Evolutionary conservation across 2,113 vertebrate genomes (phyloP), one percentile per base, ranked within the genome.

Genomic region (Sialia sialis): DNA sequence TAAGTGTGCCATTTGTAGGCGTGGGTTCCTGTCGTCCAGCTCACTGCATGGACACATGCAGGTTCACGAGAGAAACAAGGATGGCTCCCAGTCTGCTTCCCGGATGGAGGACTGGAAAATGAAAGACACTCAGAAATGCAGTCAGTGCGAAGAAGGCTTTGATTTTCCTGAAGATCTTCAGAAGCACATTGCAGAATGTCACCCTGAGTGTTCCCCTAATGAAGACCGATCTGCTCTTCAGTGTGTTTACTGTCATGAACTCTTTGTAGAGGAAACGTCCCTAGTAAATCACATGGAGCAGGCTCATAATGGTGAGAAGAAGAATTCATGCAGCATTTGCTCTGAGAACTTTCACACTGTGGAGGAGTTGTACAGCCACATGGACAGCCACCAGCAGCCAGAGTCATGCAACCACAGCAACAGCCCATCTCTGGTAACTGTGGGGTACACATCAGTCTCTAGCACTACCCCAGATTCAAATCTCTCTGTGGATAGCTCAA

Each of bases 21-120:
- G 99, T 70, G 99, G 99, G 44, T 99, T 99, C 97, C 98, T 99
- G 63, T 99, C 99, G 7, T 99, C 99, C 68, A 99, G 99, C 91
- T 99, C 99, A 1, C 98, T 99, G 59, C 99, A 99, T 39, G 99
- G 99, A 90, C 99, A 99, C 98, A 99, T 99, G 99, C 99, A 99
- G 97, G 99, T 99, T 69, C 99, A 99, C 2, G 99, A 99, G 97
- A 97, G 99, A 92, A 98, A 98, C 96, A 99, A 99, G 77, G 98
- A 99, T 94, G 98, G 98, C 39, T 98, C 98, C 87, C 98, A 98
- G 93, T 97, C 98, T 0, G 97, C 98, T 43, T 98, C 98, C 81
- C 97, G 98, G 93, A 97, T 98, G 97, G 99, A 99, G 66, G 99
- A 99, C 87, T 99, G 99, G 99, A 99, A 99, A 92, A 97, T 99